Evolutionary conservation across 1,140 invertebrate species (phyloP), one percentile per base, ranked within the genome.

Genomic region (Prorops nasuta): DNA sequence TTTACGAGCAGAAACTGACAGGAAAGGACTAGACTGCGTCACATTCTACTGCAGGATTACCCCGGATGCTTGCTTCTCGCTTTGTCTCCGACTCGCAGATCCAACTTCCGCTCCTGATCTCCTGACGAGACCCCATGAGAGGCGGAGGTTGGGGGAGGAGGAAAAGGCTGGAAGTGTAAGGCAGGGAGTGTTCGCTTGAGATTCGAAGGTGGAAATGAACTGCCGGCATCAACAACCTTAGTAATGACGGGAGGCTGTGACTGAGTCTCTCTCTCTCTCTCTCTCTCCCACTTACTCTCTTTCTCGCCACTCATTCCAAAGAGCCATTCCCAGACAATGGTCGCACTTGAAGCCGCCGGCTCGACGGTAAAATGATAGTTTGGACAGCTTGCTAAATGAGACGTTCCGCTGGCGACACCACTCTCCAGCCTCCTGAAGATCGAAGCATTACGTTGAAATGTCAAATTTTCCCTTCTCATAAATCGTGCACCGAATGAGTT

Each of bases 191-290:
- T 58, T 65, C 60, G 58, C 50, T 63, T 53, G 55, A 61, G 60
- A 65, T 66, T 60, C 61, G 56, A 66, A 66, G 64, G 64, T 65
- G 64, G 64, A 65, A 66, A 66, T 66, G 64, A 66, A 65, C 64
- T 66, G 63, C 60, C 58, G 64, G 60, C 60, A 66, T 66, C 63
- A 65, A 66, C 63, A 66, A 66, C 63, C 63, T 65, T 66, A 63
- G 63, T 65, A 66, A 66, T 66, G 63, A 65, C 57, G 63, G 46
- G 57, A 51, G 56, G 51, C 51, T 59, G 51, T 60, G 57, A 63
- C 59, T 66, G 63, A 58, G 60, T 63, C 54, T 63, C 59, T 63
- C 56, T 57, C 44, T n/a, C n/a, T n/a, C 21, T 7, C 39, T 19
- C 36, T 16, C 32, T 2, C 34, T 17, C 34, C 36, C 15, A 3